Evolutionary conservation across 2,113 vertebrate species (phyloP), one percentile per base, ranked within the genome.

Genomic region (Lutjanus erythropterus): DNA sequence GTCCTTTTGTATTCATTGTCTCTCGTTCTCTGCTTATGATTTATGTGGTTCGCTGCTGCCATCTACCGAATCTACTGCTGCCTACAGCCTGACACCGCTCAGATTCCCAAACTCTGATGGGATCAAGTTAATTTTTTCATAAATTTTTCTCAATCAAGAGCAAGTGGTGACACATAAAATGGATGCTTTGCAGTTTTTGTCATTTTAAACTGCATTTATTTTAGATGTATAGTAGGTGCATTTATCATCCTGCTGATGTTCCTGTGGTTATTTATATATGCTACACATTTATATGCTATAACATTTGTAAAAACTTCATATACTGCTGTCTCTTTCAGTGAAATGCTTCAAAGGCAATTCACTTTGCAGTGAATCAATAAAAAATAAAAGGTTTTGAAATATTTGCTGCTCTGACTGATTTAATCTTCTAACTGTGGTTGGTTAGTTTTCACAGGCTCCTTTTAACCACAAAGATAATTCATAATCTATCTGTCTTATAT

Each of bases 11-110:
- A 33, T 21, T 18, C 5, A 27, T 11, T 9, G 18, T 27, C n/a
- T 18, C 33, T 25, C n/a, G 12, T 7, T 18, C 1, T 59, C 10
- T 41, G 7, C 18, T 19, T 49, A n/a, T 52, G 11, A 1, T 21
- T 46, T n/a, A 23, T 18, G 3, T 62, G 53, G 23, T 37, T 12
- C 47, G 68, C 55, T 82, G 71, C 85, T 90, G 85, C 71, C 89
- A 77, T 67, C 88, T 85, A 49, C 6, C 70, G 88, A 31, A 8
- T 15, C 21, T 15, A 9, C 23, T 58, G 9, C n/a, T 65, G 47
- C 60, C 29, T 25, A 14, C 42, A 71, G 9, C 39, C 9, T 44
- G 1, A 47, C 68, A 11, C 11, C 5, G 27, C 12, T 16, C 27
- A 18, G 0, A 46, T 44, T 35, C 52, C 3, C 0, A 39, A 21